phyloP scores from a whole-genome alignment of 2,888 invertebrate species.

The Nomada lathburiana region DNA sequence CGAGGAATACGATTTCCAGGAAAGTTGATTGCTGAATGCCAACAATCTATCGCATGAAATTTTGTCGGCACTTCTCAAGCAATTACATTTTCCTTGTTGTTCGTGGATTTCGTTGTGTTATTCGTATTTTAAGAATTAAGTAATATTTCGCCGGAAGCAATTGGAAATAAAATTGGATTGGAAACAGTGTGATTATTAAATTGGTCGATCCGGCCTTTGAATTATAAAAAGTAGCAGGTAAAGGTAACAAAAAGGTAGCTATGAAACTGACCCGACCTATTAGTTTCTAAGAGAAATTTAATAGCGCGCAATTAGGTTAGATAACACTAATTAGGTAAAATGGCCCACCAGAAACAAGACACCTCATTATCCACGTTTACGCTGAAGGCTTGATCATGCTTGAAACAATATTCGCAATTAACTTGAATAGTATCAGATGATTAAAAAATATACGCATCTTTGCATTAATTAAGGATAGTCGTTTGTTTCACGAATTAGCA shows the following conservation, averaged over 20 bases:
- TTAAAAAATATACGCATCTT: background rate
- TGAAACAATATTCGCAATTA: conserved; percentile 9
- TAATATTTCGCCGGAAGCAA: too few species aligned
- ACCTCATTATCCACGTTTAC: conserved; percentile 23
- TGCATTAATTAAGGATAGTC: too few species aligned
- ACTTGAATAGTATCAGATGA: background rate
- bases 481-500: too few species aligned
- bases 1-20: too few species aligned
- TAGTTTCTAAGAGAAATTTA: conserved; percentile 15
- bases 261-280: background rate
- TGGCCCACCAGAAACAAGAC: conserved; percentile 30
- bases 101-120: too few species aligned
- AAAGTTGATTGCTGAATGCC: too few species aligned
- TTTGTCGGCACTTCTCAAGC: too few species aligned
- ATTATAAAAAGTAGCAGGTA: background rate
- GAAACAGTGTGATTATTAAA: background rate
- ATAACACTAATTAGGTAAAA: conserved; percentile 31
- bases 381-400: background rate
- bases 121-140: too few species aligned
- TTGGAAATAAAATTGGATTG: background rate
- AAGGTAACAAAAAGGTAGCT: background rate
- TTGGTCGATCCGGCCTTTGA: too few species aligned
- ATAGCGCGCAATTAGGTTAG: conserved; percentile 10
- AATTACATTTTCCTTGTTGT: too few species aligned
- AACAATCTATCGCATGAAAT: too few species aligned